Evolutionary conservation across 2,797 vertebrate genomes (phyloP), one percentile per base, ranked within the genome.

Genomic region (Siniperca obscura): DNA sequence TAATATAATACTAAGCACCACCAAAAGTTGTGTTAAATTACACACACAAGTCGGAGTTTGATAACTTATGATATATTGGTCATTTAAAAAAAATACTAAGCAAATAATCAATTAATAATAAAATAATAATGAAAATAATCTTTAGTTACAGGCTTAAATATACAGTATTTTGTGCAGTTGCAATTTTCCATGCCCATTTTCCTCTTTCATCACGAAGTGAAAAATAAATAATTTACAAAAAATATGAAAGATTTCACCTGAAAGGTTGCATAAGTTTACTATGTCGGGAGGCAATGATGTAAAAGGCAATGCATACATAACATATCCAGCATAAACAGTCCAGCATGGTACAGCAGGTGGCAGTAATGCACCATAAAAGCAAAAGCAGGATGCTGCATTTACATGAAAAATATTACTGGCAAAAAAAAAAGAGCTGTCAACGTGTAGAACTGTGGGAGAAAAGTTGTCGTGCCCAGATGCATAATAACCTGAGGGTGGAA

Each of bases 341-440:
- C 44, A 2, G 3, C 21, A 50, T 11, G 5, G 56, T n/a, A 64
- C 87, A 90, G 84, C 79, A 91, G 86, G 74, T 71, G 89, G 87
- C 84, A 83, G 84, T 73, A 77, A 70, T 77, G 42, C 5, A 40
- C 71, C 42, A 68, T 52, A 14, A 27, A 25, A 48, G 30, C 53
- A 55, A 40, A 22, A 59, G 27, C 13, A 17, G 25, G 27, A 11
- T 42, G 30, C 13, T 50, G 59, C 36, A 27, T 50, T 55, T 44
- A 65, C 13, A 74, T 36, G 17, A 21, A 16, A 38, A 57, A 46
- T 38, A 14, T 21, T n/a, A 70, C 36, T 17, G 48, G 70, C 6
- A 14, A 34, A 70, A 16, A 27, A 27, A 27, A 44, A 48, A 27
- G 19, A 8, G 12, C 16, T 16, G 25, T 22, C 5, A 69, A 69